Base-by-base conservation (phyloP, 92 coral and sea anemone species). In the Diadumene lineata region DNA sequence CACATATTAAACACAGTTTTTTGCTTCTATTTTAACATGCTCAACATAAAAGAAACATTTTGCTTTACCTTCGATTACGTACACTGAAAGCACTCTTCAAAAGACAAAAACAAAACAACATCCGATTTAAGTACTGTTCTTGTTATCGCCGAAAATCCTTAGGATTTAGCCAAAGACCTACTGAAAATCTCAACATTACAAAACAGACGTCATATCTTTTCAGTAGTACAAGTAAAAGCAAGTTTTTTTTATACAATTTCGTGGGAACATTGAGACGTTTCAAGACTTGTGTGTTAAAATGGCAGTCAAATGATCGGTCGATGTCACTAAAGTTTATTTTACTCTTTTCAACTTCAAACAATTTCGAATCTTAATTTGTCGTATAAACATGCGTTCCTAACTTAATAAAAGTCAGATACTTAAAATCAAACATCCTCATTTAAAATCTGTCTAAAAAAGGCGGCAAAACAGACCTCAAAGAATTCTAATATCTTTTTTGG, bases 351-450 rank as follows among this genome's bases (percentile, higher is more conserved):
- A 38, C 48, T 24, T 70, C 75, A 70, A 53, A 50, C 66, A 30
- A 56, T 56, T n/a, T 27, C 0, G 50, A 22, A 53, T 21, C 30
- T 31, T 53, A 72, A 56, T 56, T 13, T 50, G 50, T 6, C 53
- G 29, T 61, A 33, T 72, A 38, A 56, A 72, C 24, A 72, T 30
- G 10, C 33, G 1, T 48, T 56, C 22, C 62, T 24, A 29, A 56
- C 31, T 56, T 30, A 56, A 24, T 72, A 62, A 72, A 56, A 30
- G 43, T 19, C 24, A 72, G 66, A 22, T 44, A 51, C 50, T 72
- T 56, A 57, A 15, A 56, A 72, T 23, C 77, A 72, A 72, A 72
- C 55, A 56, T 70, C 55, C 75, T 34, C 28, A 11, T 43, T 72
- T 7, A 4, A 72, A 25, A 72, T 28, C 21, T 28, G 43, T 22